Conservation (phyloP, 2,797 vertebrate species). For the Characodon lateralis region DNA sequence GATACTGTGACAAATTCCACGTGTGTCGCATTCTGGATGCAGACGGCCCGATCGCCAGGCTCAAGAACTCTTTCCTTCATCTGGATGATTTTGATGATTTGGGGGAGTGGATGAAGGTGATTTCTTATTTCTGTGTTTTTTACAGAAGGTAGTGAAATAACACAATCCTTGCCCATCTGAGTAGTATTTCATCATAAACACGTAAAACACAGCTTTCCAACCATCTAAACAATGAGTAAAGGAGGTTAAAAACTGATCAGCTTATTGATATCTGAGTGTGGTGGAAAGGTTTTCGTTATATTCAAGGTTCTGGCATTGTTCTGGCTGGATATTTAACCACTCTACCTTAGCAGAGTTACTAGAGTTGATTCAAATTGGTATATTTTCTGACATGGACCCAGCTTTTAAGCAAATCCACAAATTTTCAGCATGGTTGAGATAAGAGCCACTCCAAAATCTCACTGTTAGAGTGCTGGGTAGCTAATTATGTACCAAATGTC, state of each 20-base stretch:
- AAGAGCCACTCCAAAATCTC: not conserved
- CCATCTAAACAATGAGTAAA: not conserved
- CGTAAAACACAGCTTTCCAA: not conserved
- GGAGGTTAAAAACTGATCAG: not conserved
- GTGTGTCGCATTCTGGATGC: conserved; percentile 83
- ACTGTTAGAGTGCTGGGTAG: not conserved
- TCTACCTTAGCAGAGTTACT: not conserved
- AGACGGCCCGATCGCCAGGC: conserved; percentile 83
- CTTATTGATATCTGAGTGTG: not conserved
- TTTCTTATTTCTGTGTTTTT: not conserved
- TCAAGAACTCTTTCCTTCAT: conserved; percentile 82
- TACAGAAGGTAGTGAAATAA: not conserved
- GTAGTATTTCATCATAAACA: too few relatives aligned
- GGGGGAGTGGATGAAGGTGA: conserved; percentile 84
- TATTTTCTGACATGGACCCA: too few relatives aligned
- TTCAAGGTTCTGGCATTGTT: not conserved
- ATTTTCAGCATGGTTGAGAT: too few relatives aligned
- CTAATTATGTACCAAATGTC: too few relatives aligned
- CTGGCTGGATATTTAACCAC: not conserved
- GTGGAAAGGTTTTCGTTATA: not conserved
- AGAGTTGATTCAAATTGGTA: too few relatives aligned
- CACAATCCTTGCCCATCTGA: not conserved
- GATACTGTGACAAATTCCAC: conserved; percentile 84
- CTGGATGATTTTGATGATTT: conserved; percentile 77
- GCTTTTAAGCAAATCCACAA: too few relatives aligned